phyloP scores from a whole-genome alignment of 2,797 vertebrate genomes.

The Margarornis squamiger region DNA sequence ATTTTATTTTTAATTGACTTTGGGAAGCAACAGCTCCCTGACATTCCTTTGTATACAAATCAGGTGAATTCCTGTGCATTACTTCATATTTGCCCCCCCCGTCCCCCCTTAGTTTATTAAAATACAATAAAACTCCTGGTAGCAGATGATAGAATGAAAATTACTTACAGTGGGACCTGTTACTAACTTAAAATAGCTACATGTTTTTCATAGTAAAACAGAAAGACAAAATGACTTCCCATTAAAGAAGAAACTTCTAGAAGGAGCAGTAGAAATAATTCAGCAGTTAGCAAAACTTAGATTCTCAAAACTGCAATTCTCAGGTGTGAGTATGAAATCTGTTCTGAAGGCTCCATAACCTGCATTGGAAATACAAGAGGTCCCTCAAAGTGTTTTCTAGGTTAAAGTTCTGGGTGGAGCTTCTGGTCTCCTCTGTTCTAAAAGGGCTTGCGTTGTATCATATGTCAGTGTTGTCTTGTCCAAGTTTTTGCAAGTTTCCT shows the following conservation, averaged over 20 bases:
- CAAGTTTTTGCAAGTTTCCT: background rate
- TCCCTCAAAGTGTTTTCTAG: background rate
- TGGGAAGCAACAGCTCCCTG: background rate
- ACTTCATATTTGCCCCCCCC: accelerated
- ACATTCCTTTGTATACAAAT: background rate
- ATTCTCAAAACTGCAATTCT: background rate
- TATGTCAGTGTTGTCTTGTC: background rate
- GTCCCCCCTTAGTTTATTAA: background rate
- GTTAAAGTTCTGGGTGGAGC: background rate
- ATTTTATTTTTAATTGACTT: background rate
- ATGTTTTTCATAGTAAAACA: background rate
- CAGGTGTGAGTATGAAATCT: background rate
- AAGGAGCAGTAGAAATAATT: background rate
- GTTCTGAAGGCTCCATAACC: background rate
- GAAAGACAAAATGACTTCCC: background rate
- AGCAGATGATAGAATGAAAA: background rate
- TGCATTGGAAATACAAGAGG: background rate
- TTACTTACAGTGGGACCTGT: background rate
- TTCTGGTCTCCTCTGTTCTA: background rate
- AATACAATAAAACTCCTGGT: background rate
- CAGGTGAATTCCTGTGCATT: background rate
- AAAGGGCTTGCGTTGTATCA: background rate
- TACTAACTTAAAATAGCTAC: background rate
- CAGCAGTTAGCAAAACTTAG: background rate
- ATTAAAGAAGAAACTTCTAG: background rate